Evolutionary conservation across 2,113 vertebrate genomes (phyloP), one percentile per base, ranked within the genome.

Genomic region (Takifugu bimaculatus): DNA sequence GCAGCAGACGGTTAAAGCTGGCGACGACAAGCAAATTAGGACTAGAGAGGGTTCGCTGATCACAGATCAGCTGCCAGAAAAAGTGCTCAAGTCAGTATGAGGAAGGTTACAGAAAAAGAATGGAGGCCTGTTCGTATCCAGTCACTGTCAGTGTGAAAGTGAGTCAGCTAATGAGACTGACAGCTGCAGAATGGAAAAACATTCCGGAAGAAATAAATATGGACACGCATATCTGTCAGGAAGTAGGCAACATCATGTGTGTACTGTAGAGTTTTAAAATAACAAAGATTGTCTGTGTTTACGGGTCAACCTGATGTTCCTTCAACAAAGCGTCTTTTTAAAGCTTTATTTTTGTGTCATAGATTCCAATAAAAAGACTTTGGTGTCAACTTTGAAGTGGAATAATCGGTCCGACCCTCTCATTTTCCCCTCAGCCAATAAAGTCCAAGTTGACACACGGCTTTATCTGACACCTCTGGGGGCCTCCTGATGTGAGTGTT

Each of bases 401-500:
- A 1, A 11, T 39, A 39, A 39, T 39, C 35, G 9, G 35, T 9
- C 35, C 4, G 35, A 39, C 35, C 11, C 7, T 81, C 62, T 82
- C 13, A 5, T 77, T 81, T 81, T 83, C 84, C 72, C 74, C 72
- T 72, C 72, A 57, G 68, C 70, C 78, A 63, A 52, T 82, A 75
- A 84, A 82, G 54, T 44, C 62, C 56, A 14, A 75, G 67, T 80
- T 73, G 70, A 80, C 71, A 43, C 51, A 63, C 64, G 73, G 0
- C 53, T 80, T 78, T 81, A 75, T 73, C 72, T 83, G 70, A 81
- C 82, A 75, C 79, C 74, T 79, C 73, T 26, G 68, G 53, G 57
- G 70, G 63, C 74, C 65, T 79, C 71, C 64, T 58, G 42, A 59
- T 56, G 66, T 60, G 70, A 68, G 68, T 63, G 74, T 65, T 26